Evolutionary conservation across 1,140 invertebrate species (phyloP).

Genomic region (Calosoma granatense): DNA sequence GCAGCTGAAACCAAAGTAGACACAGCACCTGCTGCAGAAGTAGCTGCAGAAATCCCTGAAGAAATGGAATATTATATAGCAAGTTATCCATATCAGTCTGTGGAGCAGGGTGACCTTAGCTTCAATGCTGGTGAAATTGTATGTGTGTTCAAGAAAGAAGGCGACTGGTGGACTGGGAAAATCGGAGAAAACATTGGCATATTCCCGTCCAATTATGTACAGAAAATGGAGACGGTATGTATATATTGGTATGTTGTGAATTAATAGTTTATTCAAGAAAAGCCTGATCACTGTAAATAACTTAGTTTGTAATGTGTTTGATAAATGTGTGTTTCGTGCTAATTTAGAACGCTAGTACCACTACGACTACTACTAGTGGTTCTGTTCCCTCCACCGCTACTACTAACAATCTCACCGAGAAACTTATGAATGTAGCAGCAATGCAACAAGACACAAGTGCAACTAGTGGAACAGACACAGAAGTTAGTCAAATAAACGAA

Average conservation of each 20-base stretch:
- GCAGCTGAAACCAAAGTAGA: constrained; percentile 16
- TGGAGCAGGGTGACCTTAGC: constrained; percentile 81
- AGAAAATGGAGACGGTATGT: constrained; percentile 45
- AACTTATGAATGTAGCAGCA: constrained; percentile 1
- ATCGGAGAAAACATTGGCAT: constrained; percentile 72
- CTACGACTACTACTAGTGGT: too few relatives aligned
- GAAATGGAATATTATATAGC: constrained; percentile 72
- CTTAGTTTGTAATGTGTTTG: constrained; percentile 13
- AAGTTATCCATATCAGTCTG: constrained; percentile 74
- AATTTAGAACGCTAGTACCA: constrained; percentile 16
- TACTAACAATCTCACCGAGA: constrained; percentile 11
- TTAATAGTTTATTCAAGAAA: not conserved
- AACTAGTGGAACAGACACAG: constrained; percentile 27
- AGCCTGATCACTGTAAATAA: not conserved
- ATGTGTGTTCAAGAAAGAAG: constrained; percentile 76
- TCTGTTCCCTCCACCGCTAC: too few relatives aligned
- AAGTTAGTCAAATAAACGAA: constrained; percentile 35
- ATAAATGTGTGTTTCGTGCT: constrained; percentile 18
- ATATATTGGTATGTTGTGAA: not conserved
- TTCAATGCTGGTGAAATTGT: constrained; percentile 89
- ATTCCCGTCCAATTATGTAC: constrained; percentile 91
- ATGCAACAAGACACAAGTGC: constrained; percentile 15
- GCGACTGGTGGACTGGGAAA: constrained; percentile 97
- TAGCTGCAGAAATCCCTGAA: constrained; percentile 22
- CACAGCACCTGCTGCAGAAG: constrained; percentile 13